Evolutionary conservation across 2,797 vertebrate genomes (phyloP).

Genomic region (Florisuga fusca): DNA sequence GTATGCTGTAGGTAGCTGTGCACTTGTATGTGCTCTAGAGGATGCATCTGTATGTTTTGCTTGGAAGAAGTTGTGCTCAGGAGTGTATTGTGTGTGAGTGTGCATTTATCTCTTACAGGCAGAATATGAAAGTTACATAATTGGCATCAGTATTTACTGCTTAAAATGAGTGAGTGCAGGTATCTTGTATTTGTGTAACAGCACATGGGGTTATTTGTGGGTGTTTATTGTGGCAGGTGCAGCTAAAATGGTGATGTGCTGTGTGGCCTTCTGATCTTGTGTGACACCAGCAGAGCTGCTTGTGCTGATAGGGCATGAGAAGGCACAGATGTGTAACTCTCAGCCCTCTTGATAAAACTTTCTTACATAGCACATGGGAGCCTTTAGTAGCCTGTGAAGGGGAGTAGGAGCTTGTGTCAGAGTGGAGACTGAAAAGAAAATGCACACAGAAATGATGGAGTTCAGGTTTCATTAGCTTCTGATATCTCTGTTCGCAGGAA

Average conservation of each 20-base stretch:
- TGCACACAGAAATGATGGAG: not conserved
- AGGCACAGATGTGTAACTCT: not conserved
- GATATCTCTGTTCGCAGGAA: conserved; percentile 55
- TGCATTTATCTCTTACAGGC: not conserved
- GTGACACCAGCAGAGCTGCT: not conserved
- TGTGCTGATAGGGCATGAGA: not conserved
- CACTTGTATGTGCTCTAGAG: not conserved
- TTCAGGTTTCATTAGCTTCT: conserved; percentile 72
- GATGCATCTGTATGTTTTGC: not conserved
- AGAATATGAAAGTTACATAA: fast-evolving
- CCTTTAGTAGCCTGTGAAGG: not conserved
- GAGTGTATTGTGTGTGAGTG: no score
- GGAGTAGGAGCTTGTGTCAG: not conserved
- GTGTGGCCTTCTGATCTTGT: not conserved
- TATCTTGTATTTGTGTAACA: not conserved
- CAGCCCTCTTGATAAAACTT: not conserved
- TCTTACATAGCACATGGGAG: not conserved
- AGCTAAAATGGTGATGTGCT: not conserved
- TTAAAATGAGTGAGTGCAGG: fast-evolving
- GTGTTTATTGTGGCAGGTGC: fast-evolving
- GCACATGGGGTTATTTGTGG: not conserved
- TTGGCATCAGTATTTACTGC: not conserved
- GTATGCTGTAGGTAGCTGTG: not conserved
- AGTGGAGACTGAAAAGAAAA: conserved; percentile 10
- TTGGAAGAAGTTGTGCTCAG: not conserved